These are phyloP conservation scores for Tipula unca DNA, from an alignment of 2,888 invertebrate species.

Conservation along the genomic window DNA sequence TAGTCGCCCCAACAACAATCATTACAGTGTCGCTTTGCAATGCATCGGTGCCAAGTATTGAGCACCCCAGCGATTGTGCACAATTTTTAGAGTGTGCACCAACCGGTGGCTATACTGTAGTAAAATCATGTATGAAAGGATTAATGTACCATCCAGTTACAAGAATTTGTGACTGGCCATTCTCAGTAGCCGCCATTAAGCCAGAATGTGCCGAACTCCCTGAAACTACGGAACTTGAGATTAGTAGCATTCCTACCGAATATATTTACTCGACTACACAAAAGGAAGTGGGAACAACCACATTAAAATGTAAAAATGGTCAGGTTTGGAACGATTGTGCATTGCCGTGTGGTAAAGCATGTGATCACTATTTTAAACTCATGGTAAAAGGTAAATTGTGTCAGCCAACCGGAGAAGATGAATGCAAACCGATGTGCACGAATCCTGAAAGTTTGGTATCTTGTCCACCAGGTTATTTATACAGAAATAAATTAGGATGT, in stretches of 20 bases:
- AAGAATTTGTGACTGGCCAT: constrained; percentile 53
- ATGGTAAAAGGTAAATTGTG: background rate
- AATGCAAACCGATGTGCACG: constrained; percentile 37
- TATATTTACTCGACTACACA: background rate
- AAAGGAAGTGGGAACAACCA: background rate
- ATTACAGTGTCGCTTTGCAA: background rate
- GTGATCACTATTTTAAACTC: constrained; percentile 49
- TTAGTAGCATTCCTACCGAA: background rate
- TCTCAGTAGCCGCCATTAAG: constrained; percentile 43
- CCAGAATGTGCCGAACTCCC: constrained; percentile 46
- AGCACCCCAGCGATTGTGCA: constrained; percentile 57
- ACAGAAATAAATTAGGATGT: constrained; percentile 66
- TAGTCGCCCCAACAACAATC: background rate
- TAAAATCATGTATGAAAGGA: constrained; percentile 50
- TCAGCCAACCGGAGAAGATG: constrained; percentile 24
- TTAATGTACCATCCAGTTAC: constrained; percentile 52
- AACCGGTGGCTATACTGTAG: constrained; percentile 43
- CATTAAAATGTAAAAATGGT: background rate
- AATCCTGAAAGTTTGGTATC: constrained; percentile 37
- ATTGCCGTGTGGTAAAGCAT: constrained; percentile 61
- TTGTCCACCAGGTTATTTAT: constrained; percentile 53
- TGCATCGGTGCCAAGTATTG: constrained; percentile 36
- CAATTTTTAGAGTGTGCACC: constrained; percentile 61
- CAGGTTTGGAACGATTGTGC: constrained; percentile 56
- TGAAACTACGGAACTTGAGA: background rate